Evolutionary conservation across 1,140 invertebrate species (phyloP).

Genomic region (Aphelinus certus): DNA sequence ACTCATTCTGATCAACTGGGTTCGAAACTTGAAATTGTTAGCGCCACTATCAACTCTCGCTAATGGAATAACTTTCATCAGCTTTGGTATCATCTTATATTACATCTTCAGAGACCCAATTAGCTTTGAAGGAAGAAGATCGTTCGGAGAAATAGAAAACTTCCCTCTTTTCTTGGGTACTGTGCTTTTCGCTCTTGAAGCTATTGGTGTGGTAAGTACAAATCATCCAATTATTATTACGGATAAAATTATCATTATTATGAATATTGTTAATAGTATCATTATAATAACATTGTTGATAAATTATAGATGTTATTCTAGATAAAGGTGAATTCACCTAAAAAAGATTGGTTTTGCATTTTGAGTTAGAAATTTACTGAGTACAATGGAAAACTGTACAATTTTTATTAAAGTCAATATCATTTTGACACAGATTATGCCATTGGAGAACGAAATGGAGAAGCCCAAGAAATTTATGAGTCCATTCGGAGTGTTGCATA

Average conservation of each 20-base stretch:
- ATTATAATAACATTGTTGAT: no score
- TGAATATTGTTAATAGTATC: no score
- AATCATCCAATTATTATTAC: no score
- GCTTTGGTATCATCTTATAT: conserved; percentile 76
- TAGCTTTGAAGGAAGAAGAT: conserved; percentile 61
- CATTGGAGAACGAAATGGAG: conserved; percentile 88
- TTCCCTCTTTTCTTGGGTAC: conserved; percentile 79
- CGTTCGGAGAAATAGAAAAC: conserved; percentile 64
- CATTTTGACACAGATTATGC: conserved; percentile 76
- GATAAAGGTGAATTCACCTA: no score
- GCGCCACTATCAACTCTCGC: conserved; percentile 80
- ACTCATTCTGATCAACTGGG: conserved; percentile 77
- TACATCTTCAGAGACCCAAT: conserved; percentile 71
- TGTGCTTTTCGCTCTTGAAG: conserved; percentile 81
- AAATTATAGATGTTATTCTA: no score
- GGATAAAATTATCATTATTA: no score
- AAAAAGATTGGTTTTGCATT: no score
- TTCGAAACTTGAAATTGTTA: conserved; percentile 77
- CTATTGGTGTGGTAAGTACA: conserved; percentile 73
- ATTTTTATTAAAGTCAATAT: no score
- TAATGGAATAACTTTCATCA: conserved; percentile 73
- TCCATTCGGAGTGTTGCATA: conserved; percentile 78
- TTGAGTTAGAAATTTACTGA: no score
- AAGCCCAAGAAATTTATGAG: conserved; percentile 76
- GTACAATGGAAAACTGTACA: background rate